phyloP scores from a whole-genome alignment of 2,113 vertebrate genomes.

The Labrus mixtus region DNA sequence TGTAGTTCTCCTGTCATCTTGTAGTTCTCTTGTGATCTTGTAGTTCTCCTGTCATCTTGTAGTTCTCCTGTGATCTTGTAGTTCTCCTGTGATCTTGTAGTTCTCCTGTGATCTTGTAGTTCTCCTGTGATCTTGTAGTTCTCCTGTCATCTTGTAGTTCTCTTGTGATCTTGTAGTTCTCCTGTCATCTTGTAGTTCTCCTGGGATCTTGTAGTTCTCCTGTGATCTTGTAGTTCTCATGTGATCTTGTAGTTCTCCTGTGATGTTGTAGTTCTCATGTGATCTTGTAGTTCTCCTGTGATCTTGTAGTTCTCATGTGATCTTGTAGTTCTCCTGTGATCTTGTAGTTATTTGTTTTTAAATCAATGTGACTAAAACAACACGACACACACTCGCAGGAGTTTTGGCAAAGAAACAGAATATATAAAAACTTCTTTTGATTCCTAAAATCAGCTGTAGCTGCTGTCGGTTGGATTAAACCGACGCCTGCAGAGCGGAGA shows the following conservation, averaged over 20 bases:
- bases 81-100: too few relatives aligned
- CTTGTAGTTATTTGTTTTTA: too few relatives aligned
- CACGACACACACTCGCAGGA: not conserved
- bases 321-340: not conserved
- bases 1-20: too few relatives aligned
- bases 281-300: too few relatives aligned
- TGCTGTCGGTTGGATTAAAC: constrained; percentile 2
- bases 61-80: too few relatives aligned
- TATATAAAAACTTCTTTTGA: not conserved
- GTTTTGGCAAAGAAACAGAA: not conserved
- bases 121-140: not conserved
- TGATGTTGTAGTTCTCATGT: too few relatives aligned
- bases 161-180: too few relatives aligned
- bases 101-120: too few relatives aligned
- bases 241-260: not conserved
- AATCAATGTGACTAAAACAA: not conserved
- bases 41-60: not conserved
- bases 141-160: not conserved
- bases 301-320: too few relatives aligned
- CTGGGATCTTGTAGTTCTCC: too few relatives aligned
- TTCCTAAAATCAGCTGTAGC: constrained; percentile 1
- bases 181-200: too few relatives aligned
- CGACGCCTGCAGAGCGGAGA: not conserved
- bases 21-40: too few relatives aligned
- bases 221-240: not conserved